Percentiles rank a stretch among this genome's conserved stretches.
Evolutionary conservation across 2,113 vertebrate genomes (phyloP).

Genomic region (Mohoua ochrocephala): DNA sequence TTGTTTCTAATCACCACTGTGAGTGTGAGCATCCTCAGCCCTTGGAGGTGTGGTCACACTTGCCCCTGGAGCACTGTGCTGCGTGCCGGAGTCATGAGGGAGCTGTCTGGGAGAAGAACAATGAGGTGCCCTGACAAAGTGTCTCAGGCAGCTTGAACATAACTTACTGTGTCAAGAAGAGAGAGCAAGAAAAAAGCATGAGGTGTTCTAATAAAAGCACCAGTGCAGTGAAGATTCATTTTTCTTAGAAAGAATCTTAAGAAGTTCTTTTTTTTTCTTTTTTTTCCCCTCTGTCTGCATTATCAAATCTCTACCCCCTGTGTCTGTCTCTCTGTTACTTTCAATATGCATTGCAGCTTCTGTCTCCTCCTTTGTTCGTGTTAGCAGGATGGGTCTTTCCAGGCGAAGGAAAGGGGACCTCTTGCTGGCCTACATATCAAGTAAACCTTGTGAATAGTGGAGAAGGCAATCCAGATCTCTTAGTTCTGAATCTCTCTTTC

Average conservation of each 20-base stretch:
- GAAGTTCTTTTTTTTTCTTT: conserved; percentile 21
- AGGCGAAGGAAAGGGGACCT: conserved; percentile 41
- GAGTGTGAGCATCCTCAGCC: not conserved
- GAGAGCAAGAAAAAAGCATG: conserved; percentile 16
- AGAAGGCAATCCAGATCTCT: conserved; percentile 39
- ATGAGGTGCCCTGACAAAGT: not conserved
- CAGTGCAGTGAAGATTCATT: not conserved
- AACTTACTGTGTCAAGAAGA: conserved; percentile 22
- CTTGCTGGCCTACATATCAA: conserved; percentile 61
- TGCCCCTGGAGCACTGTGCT: not conserved
- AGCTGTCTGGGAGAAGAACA: not conserved
- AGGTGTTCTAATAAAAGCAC: conserved; percentile 62
- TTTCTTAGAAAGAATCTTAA: conserved; percentile 66
- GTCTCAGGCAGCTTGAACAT: not conserved
- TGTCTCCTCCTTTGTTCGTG: conserved; percentile 62
- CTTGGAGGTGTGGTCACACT: not conserved
- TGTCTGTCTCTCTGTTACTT: conserved; percentile 40
- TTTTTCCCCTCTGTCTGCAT: not conserved
- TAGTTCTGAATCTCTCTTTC: not conserved
- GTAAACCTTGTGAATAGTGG: conserved; percentile 37
- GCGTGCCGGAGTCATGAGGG: accelerated
- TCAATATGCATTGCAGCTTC: conserved; percentile 60
- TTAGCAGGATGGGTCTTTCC: conserved; percentile 55
- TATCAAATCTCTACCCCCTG: conserved; percentile 53
- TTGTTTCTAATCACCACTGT: not conserved